Percentiles rank a stretch among this genome's conserved stretches.
Conservation (phyloP, 2,888 invertebrate species). For the Atethmia centrago region DNA sequence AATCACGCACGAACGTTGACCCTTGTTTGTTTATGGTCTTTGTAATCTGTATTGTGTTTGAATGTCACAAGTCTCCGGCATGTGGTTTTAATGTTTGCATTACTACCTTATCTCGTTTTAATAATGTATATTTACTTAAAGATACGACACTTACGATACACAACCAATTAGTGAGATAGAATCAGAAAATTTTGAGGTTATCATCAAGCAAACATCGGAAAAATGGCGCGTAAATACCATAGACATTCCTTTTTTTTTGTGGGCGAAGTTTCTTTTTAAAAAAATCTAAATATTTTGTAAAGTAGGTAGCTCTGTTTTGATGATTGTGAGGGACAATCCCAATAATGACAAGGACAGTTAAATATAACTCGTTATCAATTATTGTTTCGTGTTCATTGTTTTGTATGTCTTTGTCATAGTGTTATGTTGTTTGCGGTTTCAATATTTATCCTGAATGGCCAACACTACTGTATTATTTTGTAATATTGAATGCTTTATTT, state of each 20-base stretch:
- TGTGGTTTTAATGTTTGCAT: conserved; percentile 23
- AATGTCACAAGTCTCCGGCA: conserved; percentile 36
- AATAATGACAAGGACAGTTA: conserved; percentile 2
- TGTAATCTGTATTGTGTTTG: conserved; percentile 18
- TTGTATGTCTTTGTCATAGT: conserved; percentile 15
- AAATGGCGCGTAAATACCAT: conserved; percentile 42
- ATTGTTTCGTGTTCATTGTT: conserved; percentile 33
- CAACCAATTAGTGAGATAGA: conserved; percentile 15
- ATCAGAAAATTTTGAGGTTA: conserved; percentile 49
- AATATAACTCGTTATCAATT: conserved; percentile 30
- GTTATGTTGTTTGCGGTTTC: conserved; percentile 43
- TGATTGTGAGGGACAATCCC: conserved; percentile 4
- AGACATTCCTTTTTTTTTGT: not conserved
- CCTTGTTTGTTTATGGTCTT: conserved; percentile 26
- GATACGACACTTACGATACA: conserved; percentile 17
- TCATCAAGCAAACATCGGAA: conserved; percentile 23
- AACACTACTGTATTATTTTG: not conserved
- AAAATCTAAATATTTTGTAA: not conserved
- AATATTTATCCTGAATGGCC: conserved; percentile 12
- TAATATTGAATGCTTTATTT: conserved; percentile 4
- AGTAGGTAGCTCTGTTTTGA: not conserved
- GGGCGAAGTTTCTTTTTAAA: not conserved
- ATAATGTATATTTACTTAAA: conserved; percentile 18
- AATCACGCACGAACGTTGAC: conserved; percentile 48
- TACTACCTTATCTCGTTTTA: conserved; percentile 37